Conservation (phyloP, 2,113 vertebrate genomes). For the Lasiurus borealis region DNA sequence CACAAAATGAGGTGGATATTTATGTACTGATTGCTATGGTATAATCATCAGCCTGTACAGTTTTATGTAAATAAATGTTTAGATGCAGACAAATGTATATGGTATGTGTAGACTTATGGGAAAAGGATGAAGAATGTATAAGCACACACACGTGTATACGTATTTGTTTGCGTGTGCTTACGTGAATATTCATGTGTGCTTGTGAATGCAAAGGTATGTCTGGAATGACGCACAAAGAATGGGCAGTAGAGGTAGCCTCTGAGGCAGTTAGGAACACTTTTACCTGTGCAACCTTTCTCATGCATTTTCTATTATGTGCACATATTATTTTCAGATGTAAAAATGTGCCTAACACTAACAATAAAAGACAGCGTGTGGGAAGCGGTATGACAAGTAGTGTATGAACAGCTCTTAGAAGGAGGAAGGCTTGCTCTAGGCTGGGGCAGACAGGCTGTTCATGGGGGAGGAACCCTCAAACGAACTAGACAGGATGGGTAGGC, state of each 20-base stretch:
- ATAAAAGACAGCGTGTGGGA: not conserved
- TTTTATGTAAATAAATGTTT: not conserved
- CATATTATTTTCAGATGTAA: constrained; percentile 8
- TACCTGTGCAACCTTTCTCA: not conserved
- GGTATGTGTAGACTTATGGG: not conserved
- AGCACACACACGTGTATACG: not conserved
- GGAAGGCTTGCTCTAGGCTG: not conserved
- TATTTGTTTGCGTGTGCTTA: not conserved
- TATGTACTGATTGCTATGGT: not conserved
- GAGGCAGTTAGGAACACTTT: not conserved
- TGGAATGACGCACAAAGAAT: not conserved
- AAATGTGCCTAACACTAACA: not conserved
- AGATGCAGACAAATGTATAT: not conserved
- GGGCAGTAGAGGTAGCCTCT: not conserved
- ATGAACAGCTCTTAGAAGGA: not conserved
- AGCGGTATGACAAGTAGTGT: not conserved
- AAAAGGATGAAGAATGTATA: not conserved
- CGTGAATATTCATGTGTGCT: not conserved
- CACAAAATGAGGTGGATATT: not conserved
- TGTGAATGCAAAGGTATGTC: not conserved
- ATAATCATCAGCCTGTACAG: not conserved
- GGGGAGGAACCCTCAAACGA: not conserved
- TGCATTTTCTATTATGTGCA: not conserved
- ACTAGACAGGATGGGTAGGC: not conserved
- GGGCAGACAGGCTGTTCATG: not conserved